Conservation (phyloP, 2,797 vertebrate species). For the Balearica regulorum region DNA sequence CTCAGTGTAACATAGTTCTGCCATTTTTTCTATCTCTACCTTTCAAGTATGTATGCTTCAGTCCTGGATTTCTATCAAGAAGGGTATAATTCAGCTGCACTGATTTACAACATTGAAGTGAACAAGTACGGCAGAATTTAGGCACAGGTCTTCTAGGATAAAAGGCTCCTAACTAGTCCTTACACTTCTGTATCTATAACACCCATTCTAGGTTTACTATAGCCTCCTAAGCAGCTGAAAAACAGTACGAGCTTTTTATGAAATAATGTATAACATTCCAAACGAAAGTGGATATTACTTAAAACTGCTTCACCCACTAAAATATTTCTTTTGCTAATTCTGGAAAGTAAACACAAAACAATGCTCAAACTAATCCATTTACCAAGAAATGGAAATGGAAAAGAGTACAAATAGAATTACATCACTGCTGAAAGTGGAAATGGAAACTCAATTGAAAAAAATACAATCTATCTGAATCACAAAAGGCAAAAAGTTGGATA, state of each 20-base stretch:
- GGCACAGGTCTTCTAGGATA: not conserved
- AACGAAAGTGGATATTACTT: not conserved
- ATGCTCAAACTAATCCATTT: not conserved
- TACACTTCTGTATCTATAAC: not conserved
- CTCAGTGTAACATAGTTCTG: not conserved
- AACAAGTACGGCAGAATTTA: not conserved
- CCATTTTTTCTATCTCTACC: not conserved
- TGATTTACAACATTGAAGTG: not conserved
- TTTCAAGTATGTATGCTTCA: not conserved
- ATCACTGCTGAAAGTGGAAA: conserved; percentile 9
- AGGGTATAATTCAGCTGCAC: not conserved
- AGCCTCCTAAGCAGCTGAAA: not conserved
- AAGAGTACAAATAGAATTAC: not conserved
- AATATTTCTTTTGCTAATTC: not conserved
- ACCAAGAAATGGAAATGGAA: not conserved
- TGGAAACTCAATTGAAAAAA: not conserved
- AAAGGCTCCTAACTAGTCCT: not conserved
- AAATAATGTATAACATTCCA: not conserved
- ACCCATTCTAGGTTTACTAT: not conserved
- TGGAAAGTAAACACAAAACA: not conserved
- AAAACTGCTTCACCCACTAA: not conserved
- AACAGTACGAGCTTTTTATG: not conserved
- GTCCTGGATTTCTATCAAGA: not conserved
- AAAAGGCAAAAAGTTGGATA: not conserved
- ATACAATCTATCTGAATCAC: not conserved